Base-by-base conservation (phyloP, 2,888 invertebrate species). In the Teleiodes luculella region DNA sequence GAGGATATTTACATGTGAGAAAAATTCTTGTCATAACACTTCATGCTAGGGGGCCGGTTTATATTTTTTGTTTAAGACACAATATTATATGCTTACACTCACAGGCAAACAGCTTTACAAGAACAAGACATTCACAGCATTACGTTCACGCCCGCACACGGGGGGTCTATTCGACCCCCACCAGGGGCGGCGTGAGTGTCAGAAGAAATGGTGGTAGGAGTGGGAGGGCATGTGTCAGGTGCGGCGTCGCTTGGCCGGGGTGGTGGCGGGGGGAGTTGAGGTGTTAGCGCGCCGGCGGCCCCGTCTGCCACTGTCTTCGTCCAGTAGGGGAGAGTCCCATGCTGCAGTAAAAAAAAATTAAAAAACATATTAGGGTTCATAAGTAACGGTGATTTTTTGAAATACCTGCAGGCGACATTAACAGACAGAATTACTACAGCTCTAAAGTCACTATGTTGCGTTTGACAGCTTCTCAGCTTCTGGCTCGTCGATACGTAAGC, bases 251-350 rank as follows among this genome's bases (percentile, higher is more conserved):
- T 85, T 86, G 0, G 86, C 81, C 1, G 88, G 85, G 3, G 76
- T 74, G 0, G 82, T 81, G 0, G 82, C 77, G 0, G 87, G 86
- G 2, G 87, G 86, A 0, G 88, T 86, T 0, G 86, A 82, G 0
- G 84, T 81, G 61, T 83, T 80, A 0, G 84, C 75, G 6, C 87
- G 79, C 0, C 87, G 70, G 0, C 87, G 76, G 0, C 85, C 86
- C 47, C 87, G 83, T 0, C 88, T 76, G 1, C 72, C 70, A 30
- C 74, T 67, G 30, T 85, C 86, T 58, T 88, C 88, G 3, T 86
- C 87, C 58, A 76, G 61, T 2, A 76, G 55, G 0, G 84, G 83
- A 0, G 86, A 83, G 16, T 86, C 86, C 80, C 83, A 80, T 0
- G 76, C 84, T 85, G 70, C n/a, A 13, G 28, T 11, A n/a, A 43